Conservation (phyloP, 2,113 vertebrate genomes). For the Eurypyga helias region DNA sequence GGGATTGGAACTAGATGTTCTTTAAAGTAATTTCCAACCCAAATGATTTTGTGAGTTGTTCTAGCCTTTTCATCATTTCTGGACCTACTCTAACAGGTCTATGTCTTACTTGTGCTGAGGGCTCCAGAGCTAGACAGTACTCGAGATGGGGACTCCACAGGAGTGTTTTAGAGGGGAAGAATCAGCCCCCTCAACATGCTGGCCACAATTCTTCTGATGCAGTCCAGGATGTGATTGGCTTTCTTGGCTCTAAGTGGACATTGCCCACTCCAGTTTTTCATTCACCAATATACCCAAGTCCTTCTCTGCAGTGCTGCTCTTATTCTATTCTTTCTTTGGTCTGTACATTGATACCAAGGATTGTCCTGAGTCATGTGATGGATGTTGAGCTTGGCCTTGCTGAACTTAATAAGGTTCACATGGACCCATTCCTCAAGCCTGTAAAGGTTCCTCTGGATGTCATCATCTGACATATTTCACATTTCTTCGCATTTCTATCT, state of each 20-base stretch:
- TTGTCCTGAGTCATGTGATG: neutral
- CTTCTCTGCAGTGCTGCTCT: neutral
- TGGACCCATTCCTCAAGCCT: neutral
- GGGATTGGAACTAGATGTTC: too few relatives aligned
- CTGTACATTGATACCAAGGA: neutral
- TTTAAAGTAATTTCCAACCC: too few relatives aligned
- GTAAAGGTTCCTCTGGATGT: neutral
- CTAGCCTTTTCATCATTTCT: neutral
- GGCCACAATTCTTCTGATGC: neutral
- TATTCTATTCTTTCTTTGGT: neutral
- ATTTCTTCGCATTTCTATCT: neutral
- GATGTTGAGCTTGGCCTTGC: neutral
- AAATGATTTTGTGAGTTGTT: too few relatives aligned
- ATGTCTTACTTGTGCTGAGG: neutral
- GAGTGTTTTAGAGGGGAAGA: neutral
- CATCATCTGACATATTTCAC: neutral
- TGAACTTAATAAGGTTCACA: neutral
- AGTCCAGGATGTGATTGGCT: neutral
- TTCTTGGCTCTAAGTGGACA: neutral
- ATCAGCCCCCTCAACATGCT: neutral
- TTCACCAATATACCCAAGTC: neutral
- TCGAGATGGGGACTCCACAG: neutral
- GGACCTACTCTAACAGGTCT: rapidly evolving
- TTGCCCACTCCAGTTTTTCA: neutral
- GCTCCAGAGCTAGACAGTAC: neutral